phyloP scores from a whole-genome alignment of 2,113 vertebrate species.

The Panthera tigris region DNA sequence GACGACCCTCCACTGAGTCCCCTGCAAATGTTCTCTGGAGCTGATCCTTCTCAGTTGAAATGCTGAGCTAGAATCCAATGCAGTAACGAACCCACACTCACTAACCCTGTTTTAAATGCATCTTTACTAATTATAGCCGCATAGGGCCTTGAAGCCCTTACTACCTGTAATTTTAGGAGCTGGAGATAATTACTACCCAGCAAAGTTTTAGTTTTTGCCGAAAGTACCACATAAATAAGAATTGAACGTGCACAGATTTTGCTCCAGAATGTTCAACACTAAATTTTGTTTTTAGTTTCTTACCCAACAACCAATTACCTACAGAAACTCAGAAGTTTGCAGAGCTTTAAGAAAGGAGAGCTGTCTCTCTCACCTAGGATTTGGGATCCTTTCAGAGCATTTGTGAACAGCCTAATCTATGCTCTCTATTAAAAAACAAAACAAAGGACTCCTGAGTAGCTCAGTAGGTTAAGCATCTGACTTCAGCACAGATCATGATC shows the following conservation, averaged over 20 bases:
- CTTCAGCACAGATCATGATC: too few species aligned
- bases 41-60: not conserved
- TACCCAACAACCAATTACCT: conserved; percentile 16
- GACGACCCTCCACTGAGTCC: conserved; percentile 59
- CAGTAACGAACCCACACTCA: not conserved
- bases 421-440: not conserved
- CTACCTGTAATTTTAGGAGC: conserved; percentile 39
- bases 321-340: not conserved
- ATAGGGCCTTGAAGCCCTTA: not conserved
- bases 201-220: not conserved
- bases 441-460: not conserved
- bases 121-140: conserved; percentile 20
- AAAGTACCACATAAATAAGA: conserved; percentile 1
- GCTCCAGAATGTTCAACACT: not conserved
- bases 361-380: not conserved
- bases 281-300: conserved; percentile 32
- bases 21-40: conserved; percentile 21
- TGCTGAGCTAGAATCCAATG: not conserved
- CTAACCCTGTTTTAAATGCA: conserved; percentile 34
- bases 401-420: not conserved
- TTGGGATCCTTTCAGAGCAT: not conserved
- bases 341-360: not conserved
- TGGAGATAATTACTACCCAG: conserved; percentile 32
- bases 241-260: not conserved
- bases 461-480: too few species aligned